Conservation (phyloP, 2,797 vertebrate genomes). For the Syndactyla subalaris region DNA sequence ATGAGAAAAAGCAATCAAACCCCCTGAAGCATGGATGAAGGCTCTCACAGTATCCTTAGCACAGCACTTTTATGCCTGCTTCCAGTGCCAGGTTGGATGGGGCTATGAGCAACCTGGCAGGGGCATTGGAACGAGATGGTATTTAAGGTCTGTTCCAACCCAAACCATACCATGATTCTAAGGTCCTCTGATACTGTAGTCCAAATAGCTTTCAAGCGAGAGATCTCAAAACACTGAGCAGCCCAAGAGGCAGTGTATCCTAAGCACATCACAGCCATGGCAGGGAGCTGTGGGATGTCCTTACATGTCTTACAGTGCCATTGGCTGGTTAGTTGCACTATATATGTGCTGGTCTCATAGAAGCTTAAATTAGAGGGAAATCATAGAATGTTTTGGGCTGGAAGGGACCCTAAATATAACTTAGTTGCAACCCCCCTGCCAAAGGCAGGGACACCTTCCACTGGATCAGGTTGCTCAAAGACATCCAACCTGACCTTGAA, state of each 20-base stretch:
- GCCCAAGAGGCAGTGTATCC: not conserved
- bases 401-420: not conserved
- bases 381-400: not conserved
- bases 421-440: not conserved
- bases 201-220: not conserved
- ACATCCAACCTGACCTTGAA: not conserved
- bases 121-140: not conserved
- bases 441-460: not conserved
- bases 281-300: not conserved
- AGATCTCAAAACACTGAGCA: not conserved
- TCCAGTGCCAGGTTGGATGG: not conserved
- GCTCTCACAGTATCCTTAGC: not conserved
- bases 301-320: not conserved
- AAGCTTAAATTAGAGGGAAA: not conserved
- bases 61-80: not conserved
- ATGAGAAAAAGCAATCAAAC: not conserved
- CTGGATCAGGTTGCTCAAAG: not conserved
- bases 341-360: not conserved
- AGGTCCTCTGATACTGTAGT: not conserved
- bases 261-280: fast-evolving
- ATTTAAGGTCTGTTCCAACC: not conserved
- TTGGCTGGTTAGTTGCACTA: not conserved
- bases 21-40: not conserved
- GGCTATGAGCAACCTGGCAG: not conserved
- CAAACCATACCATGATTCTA: not conserved